phyloP scores from a whole-genome alignment of 2,797 vertebrate species.

The Ciconia nigra region DNA sequence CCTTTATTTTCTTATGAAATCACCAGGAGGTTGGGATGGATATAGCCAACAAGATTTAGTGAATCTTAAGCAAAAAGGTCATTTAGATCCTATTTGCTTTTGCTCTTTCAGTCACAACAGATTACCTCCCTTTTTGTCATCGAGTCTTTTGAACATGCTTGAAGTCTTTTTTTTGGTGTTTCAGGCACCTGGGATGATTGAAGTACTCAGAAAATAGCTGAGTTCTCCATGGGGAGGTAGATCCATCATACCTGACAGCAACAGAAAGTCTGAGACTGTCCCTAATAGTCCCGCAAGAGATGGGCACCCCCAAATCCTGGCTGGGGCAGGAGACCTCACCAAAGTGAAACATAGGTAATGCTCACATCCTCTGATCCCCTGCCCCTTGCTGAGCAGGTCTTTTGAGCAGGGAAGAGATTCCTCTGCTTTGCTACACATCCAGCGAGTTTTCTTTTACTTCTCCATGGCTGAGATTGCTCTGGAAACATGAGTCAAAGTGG shows the following conservation, averaged over 20 bases:
- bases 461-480: neutral
- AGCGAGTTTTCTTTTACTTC: neutral
- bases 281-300: neutral
- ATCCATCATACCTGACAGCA: neutral
- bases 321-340: neutral
- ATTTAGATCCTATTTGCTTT: neutral
- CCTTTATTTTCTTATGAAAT: neutral
- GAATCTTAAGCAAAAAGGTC: neutral
- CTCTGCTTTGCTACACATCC: neutral
- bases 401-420: neutral
- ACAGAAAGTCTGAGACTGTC: neutral
- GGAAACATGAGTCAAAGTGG: neutral
- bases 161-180: neutral
- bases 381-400: neutral
- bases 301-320: neutral
- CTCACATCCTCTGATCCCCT: accelerated
- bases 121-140: neutral
- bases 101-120: neutral
- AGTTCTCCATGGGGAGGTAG: neutral
- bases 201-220: neutral
- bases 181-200: neutral
- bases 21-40: neutral
- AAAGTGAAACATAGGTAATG: neutral
- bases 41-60: neutral
- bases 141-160: neutral